phyloP scores from a whole-genome alignment of 2,888 invertebrate genomes.

The Stenodema calcarata region DNA sequence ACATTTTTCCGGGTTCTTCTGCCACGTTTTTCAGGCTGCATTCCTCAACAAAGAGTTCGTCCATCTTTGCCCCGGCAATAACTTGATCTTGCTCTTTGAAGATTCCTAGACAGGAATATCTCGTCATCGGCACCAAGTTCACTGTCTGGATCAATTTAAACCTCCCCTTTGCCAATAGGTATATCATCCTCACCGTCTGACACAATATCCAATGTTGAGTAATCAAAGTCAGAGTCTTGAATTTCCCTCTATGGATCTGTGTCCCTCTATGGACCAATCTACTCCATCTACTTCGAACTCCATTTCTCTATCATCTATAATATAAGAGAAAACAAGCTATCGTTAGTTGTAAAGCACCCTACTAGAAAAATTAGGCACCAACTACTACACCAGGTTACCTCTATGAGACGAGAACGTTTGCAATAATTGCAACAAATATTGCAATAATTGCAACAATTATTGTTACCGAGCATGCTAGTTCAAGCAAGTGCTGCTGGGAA shows the following conservation, averaged over 20 bases:
- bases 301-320: neutral
- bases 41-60: neutral
- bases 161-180: neutral
- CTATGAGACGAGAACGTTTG: neutral
- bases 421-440: too few species aligned
- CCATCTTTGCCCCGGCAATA: too few species aligned
- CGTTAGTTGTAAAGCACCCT: neutral
- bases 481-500: neutral
- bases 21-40: neutral
- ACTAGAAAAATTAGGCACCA: too few species aligned
- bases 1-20: neutral
- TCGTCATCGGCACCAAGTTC: constrained; percentile 4
- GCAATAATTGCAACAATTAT: too few species aligned
- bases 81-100: too few species aligned
- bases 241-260: neutral
- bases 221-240: neutral
- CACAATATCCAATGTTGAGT: neutral
- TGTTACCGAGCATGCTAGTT: neutral
- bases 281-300: neutral
- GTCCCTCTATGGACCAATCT: neutral
- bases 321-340: neutral
- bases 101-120: neutral
- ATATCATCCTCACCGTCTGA: neutral
- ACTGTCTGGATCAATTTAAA: neutral
- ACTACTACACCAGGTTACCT: neutral